A percentile compares a stretch with the other conserved stretches of the same genome.
These are phyloP conservation scores for Tanytarsus gracilentus DNA, from an alignment of 2,888 invertebrate species.

Conservation along the genomic window DNA sequence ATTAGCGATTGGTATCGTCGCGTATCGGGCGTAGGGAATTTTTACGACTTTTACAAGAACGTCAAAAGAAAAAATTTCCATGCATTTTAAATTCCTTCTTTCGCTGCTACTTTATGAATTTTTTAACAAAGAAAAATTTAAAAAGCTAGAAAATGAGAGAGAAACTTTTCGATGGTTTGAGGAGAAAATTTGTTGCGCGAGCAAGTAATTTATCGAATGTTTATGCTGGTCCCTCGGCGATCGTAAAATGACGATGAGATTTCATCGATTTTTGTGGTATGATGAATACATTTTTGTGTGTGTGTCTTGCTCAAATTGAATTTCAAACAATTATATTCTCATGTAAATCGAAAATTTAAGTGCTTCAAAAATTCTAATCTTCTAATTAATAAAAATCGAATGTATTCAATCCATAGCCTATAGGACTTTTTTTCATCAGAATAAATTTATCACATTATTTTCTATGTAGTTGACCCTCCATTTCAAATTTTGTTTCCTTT, in stretches of 20 bases:
- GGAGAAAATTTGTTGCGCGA: constrained; percentile 1
- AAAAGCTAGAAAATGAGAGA: background rate
- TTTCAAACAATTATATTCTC: no score
- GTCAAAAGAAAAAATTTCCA: background rate
- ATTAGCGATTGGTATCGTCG: constrained; percentile 24
- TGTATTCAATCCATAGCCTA: background rate
- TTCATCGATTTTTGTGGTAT: constrained; percentile 5
- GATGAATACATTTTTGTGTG: background rate
- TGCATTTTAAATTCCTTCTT: constrained; percentile 19
- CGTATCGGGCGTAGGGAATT: no score
- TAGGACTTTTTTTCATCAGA: background rate
- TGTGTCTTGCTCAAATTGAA: background rate
- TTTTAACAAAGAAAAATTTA: constrained; percentile 14
- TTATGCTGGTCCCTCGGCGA: constrained; percentile 5
- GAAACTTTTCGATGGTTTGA: background rate
- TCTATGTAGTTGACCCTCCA: background rate
- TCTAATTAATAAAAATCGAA: no score
- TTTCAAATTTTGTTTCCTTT: constrained; percentile 16
- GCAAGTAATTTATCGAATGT: constrained; percentile 15
- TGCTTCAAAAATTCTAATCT: background rate
- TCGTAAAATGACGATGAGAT: constrained; percentile 19
- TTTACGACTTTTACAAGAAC: constrained; percentile 17
- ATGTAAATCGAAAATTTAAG: no score
- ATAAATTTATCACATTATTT: background rate
- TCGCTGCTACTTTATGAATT: constrained; percentile 16